Evolutionary conservation across 2,888 invertebrate genomes (phyloP), one percentile per base, ranked within the genome.

Genomic region (Andrena chrysosceles): DNA sequence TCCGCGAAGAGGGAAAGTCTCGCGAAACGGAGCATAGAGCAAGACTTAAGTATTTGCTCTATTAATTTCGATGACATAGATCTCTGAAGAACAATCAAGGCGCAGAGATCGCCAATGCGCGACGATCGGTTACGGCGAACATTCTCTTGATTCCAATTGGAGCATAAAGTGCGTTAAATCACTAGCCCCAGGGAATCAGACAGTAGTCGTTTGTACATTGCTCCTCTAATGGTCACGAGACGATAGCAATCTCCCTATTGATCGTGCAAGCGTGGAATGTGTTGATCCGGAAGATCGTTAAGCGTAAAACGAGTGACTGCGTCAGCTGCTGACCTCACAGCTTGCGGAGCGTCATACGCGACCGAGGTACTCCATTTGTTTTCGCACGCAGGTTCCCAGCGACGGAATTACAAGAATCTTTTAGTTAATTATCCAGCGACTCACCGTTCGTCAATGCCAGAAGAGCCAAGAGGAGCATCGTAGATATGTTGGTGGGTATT

Each of bases 381-480:
- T 23, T 8, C 7, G 20, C 20, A 31, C 10, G 48, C 48, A 35
- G 7, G 13, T 60, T 49, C 42, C 3, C 42, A n/a, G 2, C 66
- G 23, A 35, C 59, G 20, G 0, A 10, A 23, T 54, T 5, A 49
- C 23, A 10, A 48, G 0, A 29, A 13, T 42, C 13, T 42, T 42
- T 16, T 42, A 3, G 4, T 42, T 26, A 2, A 63, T 26, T 76
- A 74, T 69, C 54, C 35, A 59, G 29, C 64, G 75, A 90, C 93
- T 93, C 86, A 94, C 94, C 91, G 69, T 90, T 90, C 56, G 86
- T 90, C 85, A 92, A 88, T 80, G 90, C 87, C 82, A 92, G 85
- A 64, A 90, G 59, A 83, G 90, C 85, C 64, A 93, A 63, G 42
- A 89, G 72, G 20, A 93, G 77, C 85, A 93, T 89, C 73, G 90